Evolutionary conservation across 2,888 invertebrate genomes (phyloP).

Genomic region (Mongoloraphidia duomilia): DNA sequence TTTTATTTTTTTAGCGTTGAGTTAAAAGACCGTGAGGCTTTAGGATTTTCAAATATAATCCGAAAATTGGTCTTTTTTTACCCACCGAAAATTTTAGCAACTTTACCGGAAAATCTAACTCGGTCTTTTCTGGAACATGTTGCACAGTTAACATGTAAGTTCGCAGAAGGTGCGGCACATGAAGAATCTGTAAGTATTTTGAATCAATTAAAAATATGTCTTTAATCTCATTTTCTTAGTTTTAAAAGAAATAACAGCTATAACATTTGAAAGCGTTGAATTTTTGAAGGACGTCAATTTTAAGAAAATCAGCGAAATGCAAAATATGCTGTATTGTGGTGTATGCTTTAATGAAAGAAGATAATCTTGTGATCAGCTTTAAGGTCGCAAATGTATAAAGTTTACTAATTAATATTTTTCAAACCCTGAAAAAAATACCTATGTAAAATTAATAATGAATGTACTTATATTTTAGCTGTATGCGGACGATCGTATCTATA

Average conservation of each 20-base stretch:
- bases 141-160: conserved; percentile 45
- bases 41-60: conserved; percentile 51
- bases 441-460: not conserved
- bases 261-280: not conserved
- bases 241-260: not conserved
- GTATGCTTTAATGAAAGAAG: too few species aligned
- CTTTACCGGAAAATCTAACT: conserved; percentile 33
- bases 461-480: conserved; percentile 21
- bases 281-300: conserved; percentile 1
- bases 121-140: conserved; percentile 44
- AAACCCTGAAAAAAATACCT: not conserved
- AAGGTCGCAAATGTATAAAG: not conserved
- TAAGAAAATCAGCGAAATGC: too few species aligned
- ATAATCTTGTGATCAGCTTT: not conserved
- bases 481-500: conserved; percentile 30
- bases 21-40: conserved; percentile 41
- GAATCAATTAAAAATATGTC: not conserved
- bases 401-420: not conserved
- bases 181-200: conserved; percentile 44
- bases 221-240: not conserved
- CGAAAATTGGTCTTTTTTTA: conserved; percentile 46
- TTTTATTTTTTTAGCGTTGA: conserved; percentile 6
- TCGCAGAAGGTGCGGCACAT: conserved; percentile 46
- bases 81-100: conserved; percentile 31
- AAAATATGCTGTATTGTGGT: too few species aligned